Base-by-base conservation (phyloP, 2,113 vertebrate genomes). In the Vanacampus margaritifer region DNA sequence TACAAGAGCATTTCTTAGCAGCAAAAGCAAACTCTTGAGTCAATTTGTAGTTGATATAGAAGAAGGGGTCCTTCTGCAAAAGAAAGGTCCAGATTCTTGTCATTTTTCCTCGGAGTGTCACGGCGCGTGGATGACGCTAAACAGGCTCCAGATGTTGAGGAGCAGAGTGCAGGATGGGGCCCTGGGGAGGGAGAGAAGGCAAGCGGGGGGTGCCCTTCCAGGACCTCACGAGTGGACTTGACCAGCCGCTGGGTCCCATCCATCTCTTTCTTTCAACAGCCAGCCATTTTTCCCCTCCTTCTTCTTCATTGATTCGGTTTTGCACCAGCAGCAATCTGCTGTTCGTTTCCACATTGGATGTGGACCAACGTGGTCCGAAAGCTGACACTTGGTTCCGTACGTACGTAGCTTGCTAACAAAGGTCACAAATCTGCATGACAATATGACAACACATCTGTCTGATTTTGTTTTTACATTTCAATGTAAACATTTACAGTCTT, bases 141-240 rank as follows among this genome's bases (percentile, higher is more conserved):
- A 90, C 87, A 88, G 82, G 79, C 86, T 90, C 89, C 89, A 90
- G 87, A 90, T 90, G 89, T 90, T 70, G 76, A 75, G 74, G 80
- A 72, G 62, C 62, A 21, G 53, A 72, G 79, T 64, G 76, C 72
- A 61, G 71, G 72, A 70, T 26, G 51, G 67, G 80, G 72, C 66
- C 71, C 77, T 82, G 69, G 50, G 71, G 39, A 75, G 76, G 58
- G 62, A 41, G 23, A 43, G 28, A 24, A 16, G 45, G 24, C 41
- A 39, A 45, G 68, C 37, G 14, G 67, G 45, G 64, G 41, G 3
- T 14, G 71, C 73, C 70, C 75, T 73, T 35, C 13, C 50, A 68
- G 46, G 75, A 81, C 73, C 84, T 83, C 84, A 82, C 75, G 64
- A 76, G 85, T 72, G 66, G 32, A 87, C 72, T 3, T 68, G 81